These are phyloP conservation scores for Torymus texanus DNA, from an alignment of 2,888 invertebrate species.

Conservation along the genomic window DNA sequence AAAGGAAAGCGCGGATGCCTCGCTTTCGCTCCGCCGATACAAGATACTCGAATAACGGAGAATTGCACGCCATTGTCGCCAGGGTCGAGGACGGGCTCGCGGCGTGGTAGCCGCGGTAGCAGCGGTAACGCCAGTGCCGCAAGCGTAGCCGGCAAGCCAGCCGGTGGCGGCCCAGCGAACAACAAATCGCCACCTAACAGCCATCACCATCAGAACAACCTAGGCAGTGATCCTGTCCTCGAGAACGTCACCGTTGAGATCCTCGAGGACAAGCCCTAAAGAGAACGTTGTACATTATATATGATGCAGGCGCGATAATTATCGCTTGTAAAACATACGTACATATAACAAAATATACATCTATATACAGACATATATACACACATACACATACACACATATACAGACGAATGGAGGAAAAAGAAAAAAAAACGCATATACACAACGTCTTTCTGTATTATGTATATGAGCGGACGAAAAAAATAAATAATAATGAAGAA, in stretches of 20 bases:
- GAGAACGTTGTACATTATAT: too few relatives aligned
- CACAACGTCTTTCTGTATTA: too few relatives aligned
- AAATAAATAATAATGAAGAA: too few relatives aligned
- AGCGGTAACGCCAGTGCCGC: conserved; percentile 85
- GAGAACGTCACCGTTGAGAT: conserved; percentile 87
- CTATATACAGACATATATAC: too few relatives aligned
- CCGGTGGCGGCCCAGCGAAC: background rate
- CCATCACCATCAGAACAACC: conserved; percentile 63
- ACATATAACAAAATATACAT: too few relatives aligned
- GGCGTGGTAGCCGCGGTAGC: conserved; percentile 85
- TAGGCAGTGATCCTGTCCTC: conserved; percentile 71
- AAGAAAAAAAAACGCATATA: too few relatives aligned
- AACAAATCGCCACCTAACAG: conserved; percentile 75
- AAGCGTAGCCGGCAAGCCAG: conserved; percentile 81
- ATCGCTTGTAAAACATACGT: too few relatives aligned
- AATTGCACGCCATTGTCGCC: conserved; percentile 64
- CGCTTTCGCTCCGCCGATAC: conserved; percentile 55
- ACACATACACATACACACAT: too few relatives aligned
- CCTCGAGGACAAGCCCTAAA: conserved; percentile 80
- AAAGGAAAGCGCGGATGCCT: conserved; percentile 50
- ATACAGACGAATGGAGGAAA: too few relatives aligned
- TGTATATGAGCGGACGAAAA: too few relatives aligned
- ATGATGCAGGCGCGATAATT: too few relatives aligned
- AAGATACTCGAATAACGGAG: conserved; percentile 51
- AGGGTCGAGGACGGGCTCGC: conserved; percentile 78